Evolutionary conservation across 2,888 invertebrate species (phyloP).

Genomic region (Aleiodes leptofemur): DNA sequence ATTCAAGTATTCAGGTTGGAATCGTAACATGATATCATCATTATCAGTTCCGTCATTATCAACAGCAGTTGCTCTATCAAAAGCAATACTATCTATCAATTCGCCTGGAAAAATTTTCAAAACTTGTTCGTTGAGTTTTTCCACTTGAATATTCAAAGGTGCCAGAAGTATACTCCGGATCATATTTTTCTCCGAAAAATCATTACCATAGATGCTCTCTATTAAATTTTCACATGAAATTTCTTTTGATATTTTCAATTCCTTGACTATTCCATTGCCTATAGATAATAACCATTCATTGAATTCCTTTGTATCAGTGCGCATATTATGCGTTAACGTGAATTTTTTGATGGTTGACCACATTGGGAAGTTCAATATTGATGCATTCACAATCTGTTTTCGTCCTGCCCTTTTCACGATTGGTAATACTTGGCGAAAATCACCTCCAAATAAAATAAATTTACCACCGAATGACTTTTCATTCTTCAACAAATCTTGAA

Average conservation of each 20-base stretch:
- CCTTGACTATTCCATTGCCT: conserved; percentile 13
- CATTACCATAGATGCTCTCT: not conserved
- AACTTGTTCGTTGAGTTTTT: not conserved
- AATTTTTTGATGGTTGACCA: conserved; percentile 28
- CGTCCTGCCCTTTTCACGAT: conserved; percentile 22
- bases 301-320: conserved; percentile 3
- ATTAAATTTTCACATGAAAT: conserved; percentile 5
- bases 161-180: not conserved
- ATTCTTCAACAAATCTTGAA: conserved; percentile 32
- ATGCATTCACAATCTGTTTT: conserved; percentile 20
- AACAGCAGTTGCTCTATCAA: not conserved
- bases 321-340: conserved; percentile 40
- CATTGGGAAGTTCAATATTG: conserved; percentile 12
- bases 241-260: conserved; percentile 10
- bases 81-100: not conserved
- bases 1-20: conserved; percentile 8
- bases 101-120: not conserved
- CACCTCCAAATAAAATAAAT: conserved; percentile 37
- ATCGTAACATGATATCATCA: conserved; percentile 29
- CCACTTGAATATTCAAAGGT: conserved; percentile 12
- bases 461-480: conserved; percentile 36
- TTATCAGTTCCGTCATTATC: not conserved
- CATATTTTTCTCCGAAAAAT: conserved; percentile 6
- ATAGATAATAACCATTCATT: conserved; percentile 34
- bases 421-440: conserved; percentile 38